These are phyloP conservation scores for Panzeria rudis DNA, from an alignment of 2,888 invertebrate species.

Conservation along the genomic window DNA sequence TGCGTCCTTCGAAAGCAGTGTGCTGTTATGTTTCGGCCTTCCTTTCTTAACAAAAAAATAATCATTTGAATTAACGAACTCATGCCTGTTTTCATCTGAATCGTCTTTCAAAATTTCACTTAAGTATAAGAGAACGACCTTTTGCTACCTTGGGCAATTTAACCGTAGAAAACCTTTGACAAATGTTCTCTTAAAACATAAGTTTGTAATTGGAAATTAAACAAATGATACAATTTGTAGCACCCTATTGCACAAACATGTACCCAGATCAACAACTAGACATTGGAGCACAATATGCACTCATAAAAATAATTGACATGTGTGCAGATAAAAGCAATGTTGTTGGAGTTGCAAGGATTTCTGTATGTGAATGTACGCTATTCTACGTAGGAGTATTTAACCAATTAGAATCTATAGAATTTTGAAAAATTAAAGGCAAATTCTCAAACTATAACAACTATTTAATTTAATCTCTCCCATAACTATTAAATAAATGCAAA, in stretches of 20 bases:
- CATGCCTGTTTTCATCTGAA: too few species aligned
- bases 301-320: constrained; percentile 23
- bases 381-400: background rate
- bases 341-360: constrained; percentile 9
- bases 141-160: too few species aligned
- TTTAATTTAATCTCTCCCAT: background rate
- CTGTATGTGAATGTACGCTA: background rate
- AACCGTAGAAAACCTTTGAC: too few species aligned
- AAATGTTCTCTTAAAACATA: too few species aligned
- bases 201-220: too few species aligned
- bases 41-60: too few species aligned
- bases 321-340: background rate
- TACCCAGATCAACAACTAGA: background rate
- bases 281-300: background rate
- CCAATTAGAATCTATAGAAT: constrained; percentile 40
- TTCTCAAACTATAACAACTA: constrained; percentile 34
- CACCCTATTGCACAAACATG: background rate
- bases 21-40: too few species aligned
- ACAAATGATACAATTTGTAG: background rate
- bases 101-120: too few species aligned
- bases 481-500: background rate
- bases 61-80: too few species aligned
- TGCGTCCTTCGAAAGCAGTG: too few species aligned
- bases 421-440: constrained; percentile 45
- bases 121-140: too few species aligned